A percentile compares a stretch with the other conserved stretches of the same genome.
Evolutionary conservation across 2,113 vertebrate genomes (phyloP).

Genomic region (Carassius gibelio): DNA sequence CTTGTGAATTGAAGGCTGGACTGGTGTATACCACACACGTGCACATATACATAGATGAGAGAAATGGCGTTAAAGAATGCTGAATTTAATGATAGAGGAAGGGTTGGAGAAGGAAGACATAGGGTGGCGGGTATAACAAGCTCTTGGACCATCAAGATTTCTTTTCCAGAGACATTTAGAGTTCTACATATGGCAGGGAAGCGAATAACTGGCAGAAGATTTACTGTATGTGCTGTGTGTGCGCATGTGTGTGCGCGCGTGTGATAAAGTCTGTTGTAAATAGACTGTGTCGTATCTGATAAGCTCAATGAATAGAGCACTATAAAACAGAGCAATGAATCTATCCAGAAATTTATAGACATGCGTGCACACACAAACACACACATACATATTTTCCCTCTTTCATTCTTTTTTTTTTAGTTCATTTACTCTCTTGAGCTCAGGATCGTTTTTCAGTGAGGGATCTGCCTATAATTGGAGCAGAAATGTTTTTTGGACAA

Average conservation of each 20-base stretch:
- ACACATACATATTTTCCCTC: background rate
- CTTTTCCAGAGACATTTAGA: background rate
- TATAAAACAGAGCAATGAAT: conserved; percentile 47
- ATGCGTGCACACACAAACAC: conserved; percentile 20
- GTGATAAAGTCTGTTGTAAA: conserved; percentile 40
- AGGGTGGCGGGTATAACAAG: background rate
- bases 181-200: conserved; percentile 24
- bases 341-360: conserved; percentile 23
- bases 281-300: conserved; percentile 40
- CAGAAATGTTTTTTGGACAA: background rate
- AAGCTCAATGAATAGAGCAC: conserved; percentile 41
- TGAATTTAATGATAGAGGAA: conserved; percentile 25
- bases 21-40: background rate
- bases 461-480: conserved; percentile 30
- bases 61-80: conserved; percentile 9
- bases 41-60: background rate
- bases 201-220: conserved; percentile 31
- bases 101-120: background rate
- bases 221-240: conserved; percentile 35
- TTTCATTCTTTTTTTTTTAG: background rate
- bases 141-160: conserved; percentile 1
- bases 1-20: conserved; percentile 27
- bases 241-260: conserved; percentile 39
- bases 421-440: conserved; percentile 29
- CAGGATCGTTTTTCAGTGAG: conserved; percentile 16